Percentiles rank a stretch among this genome's conserved stretches.
Conservation (phyloP, 1,140 invertebrate species). For the Drosophila micromelanica region DNA sequence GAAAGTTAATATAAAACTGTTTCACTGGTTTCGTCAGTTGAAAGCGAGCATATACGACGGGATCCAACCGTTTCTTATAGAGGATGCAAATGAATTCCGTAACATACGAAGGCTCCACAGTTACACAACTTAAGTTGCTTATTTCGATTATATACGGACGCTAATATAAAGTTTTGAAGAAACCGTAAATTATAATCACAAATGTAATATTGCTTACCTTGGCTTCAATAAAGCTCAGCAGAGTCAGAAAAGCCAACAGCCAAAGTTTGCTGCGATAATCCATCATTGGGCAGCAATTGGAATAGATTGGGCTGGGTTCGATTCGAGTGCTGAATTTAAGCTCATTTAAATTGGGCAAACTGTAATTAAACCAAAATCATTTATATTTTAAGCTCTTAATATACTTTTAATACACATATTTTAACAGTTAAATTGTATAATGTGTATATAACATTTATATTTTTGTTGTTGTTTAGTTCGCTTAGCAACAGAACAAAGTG, state of each 20-base stretch:
- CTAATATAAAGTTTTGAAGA: neutral
- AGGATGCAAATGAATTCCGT: neutral
- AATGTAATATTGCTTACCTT: neutral
- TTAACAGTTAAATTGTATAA: too few species aligned
- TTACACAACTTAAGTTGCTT: neutral
- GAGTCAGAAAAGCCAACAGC: neutral
- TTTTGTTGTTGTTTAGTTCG: neutral
- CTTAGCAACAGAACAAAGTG: constrained; percentile 72
- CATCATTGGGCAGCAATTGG: neutral
- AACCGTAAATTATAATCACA: neutral
- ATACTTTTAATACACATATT: neutral
- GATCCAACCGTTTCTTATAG: neutral
- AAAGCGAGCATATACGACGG: neutral
- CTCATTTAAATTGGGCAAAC: neutral
- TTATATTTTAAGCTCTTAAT: neutral
- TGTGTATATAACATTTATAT: too few species aligned
- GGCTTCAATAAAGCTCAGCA: neutral
- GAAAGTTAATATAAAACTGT: neutral
- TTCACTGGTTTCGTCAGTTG: neutral
- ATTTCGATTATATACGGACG: neutral
- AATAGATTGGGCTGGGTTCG: too few species aligned
- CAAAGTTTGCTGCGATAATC: neutral
- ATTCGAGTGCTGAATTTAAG: too few species aligned
- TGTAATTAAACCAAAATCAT: neutral
- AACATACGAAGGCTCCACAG: neutral